phyloP scores from a whole-genome alignment of 2,888 invertebrate genomes.

The Selenia dentaria region DNA sequence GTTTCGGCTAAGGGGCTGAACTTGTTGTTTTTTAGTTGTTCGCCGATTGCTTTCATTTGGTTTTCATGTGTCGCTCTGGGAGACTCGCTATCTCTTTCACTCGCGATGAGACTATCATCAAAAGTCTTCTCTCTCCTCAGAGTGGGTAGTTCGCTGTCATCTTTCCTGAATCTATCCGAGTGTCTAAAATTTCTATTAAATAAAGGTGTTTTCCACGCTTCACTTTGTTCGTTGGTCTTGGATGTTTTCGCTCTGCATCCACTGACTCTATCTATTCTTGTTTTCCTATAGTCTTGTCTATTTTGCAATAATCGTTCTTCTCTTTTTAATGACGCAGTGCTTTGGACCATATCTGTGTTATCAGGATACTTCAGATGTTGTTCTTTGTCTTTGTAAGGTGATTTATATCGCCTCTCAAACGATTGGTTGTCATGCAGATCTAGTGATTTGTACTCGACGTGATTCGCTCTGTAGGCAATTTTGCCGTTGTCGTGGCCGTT shows the following conservation, averaged over 20 bases:
- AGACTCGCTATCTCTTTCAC: slow-evolving; percentile 63
- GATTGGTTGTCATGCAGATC: slow-evolving; percentile 61
- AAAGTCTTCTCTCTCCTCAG: slow-evolving; percentile 80
- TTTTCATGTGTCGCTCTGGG: slow-evolving; percentile 61
- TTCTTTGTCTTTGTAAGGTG: slow-evolving; percentile 74
- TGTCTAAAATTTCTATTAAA: slow-evolving; percentile 76
- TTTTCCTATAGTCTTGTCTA: slow-evolving; percentile 76
- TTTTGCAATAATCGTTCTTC: slow-evolving; percentile 79
- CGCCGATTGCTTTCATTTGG: slow-evolving; percentile 62
- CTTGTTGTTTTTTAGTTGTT: slow-evolving; percentile 61
- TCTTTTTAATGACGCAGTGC: slow-evolving; percentile 67
- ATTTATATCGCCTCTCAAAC: slow-evolving; percentile 73
- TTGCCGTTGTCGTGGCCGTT: slow-evolving; percentile 62
- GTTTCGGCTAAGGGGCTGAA: slow-evolving; percentile 60
- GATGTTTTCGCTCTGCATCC: slow-evolving; percentile 78
- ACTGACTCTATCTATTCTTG: slow-evolving; percentile 75
- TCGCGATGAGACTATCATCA: slow-evolving; percentile 69
- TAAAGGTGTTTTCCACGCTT: slow-evolving; percentile 77
- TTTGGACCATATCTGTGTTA: slow-evolving; percentile 71
- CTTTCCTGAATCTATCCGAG: slow-evolving; percentile 77
- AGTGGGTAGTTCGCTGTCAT: slow-evolving; percentile 61
- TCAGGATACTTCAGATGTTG: slow-evolving; percentile 74
- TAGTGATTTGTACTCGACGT: slow-evolving; percentile 69
- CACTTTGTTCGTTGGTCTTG: slow-evolving; percentile 68
- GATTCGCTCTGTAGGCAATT: slow-evolving; percentile 58